Evolutionary conservation across 1,140 invertebrate species (phyloP), one percentile per base, ranked within the genome.

Genomic region (Polypedilum vanderplanki): DNA sequence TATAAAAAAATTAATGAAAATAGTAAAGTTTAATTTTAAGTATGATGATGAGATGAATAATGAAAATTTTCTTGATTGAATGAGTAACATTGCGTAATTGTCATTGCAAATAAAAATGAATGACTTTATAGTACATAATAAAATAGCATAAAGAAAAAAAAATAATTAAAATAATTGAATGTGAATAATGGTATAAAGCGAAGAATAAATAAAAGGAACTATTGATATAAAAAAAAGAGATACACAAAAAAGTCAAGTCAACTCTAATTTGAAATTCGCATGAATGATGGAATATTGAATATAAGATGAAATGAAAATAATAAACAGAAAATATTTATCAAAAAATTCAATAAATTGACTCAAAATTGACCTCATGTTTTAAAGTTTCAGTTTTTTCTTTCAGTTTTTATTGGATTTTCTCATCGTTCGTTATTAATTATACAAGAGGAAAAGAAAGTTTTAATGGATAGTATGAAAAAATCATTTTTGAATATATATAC

Each of bases 291-390:
- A 33, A 57, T 57, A 57, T 15, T 57, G 46, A 57, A 57, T 57
- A 57, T 57, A 57, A 57, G 46, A 57, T 57, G 46, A 57, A 57
- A n/a, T 33, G n/a, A 57, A 57, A 57, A 57, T 57, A 57, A 57
- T 57, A 57, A 57, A 57, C 46, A 57, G 46, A 57, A 57, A 57
- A 57, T 57, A 57, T 57, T 57, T 57, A 57, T 57, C 46, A 57
- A 57, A 57, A 46, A 57, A 33, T 33, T 33, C 24, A 33, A 33
- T 33, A 33, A 1, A 33, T 5, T 33, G 24, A 33, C 24, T 33
- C 5, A 3, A 3, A 5, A 33, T 33, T 33, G 24, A 33, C 5
- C 24, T n/a, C n/a, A n/a, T n/a, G 5, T 33, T 33, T 33, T 33
- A 33, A 33, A 33, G 24, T 33, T 33, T 33, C 24, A 33, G 24